A percentile compares a stretch with the other conserved stretches of the same genome.
These are phyloP conservation scores for Aleiodes leptofemur DNA, from an alignment of 2,888 invertebrate species.

Conservation along the genomic window DNA sequence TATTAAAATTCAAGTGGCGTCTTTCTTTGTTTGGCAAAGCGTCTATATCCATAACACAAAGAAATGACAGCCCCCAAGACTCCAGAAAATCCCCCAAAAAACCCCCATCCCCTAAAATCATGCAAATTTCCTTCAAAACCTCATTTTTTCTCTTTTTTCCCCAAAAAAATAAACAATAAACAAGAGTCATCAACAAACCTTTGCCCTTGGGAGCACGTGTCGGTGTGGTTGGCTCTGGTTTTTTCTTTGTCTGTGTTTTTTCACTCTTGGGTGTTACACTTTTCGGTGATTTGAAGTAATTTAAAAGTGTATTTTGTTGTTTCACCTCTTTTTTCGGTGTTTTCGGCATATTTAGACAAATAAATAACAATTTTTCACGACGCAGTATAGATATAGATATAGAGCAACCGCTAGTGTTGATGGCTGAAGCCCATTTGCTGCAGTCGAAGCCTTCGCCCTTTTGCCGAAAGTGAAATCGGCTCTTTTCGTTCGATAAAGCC, in stretches of 20 bases:
- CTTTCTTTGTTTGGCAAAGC: conserved; percentile 37
- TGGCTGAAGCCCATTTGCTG: too few relatives aligned
- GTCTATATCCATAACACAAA: conserved; percentile 28
- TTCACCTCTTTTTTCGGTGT: conserved; percentile 4
- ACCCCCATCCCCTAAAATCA: background rate
- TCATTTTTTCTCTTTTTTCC: conserved; percentile 4
- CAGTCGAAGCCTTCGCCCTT: too few relatives aligned
- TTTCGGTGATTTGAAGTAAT: conserved; percentile 79
- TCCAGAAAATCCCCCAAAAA: conserved; percentile 7
- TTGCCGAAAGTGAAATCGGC: too few relatives aligned
- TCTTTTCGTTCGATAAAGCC: too few relatives aligned
- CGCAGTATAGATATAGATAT: too few relatives aligned
- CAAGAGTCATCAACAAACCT: conserved; percentile 48
- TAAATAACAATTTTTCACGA: background rate
- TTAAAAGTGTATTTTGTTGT: conserved; percentile 79
- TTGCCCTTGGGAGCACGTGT: conserved; percentile 52
- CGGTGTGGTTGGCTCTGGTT: conserved; percentile 49
- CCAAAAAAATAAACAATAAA: background rate
- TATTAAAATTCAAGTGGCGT: background rate
- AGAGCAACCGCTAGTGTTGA: too few relatives aligned
- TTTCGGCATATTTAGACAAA: background rate
- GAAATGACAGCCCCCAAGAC: background rate
- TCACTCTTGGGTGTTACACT: conserved; percentile 52
- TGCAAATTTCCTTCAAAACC: background rate
- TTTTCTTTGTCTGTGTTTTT: conserved; percentile 44